phyloP scores from a whole-genome alignment of 2,113 vertebrate species.

The Echinops telfairi region DNA sequence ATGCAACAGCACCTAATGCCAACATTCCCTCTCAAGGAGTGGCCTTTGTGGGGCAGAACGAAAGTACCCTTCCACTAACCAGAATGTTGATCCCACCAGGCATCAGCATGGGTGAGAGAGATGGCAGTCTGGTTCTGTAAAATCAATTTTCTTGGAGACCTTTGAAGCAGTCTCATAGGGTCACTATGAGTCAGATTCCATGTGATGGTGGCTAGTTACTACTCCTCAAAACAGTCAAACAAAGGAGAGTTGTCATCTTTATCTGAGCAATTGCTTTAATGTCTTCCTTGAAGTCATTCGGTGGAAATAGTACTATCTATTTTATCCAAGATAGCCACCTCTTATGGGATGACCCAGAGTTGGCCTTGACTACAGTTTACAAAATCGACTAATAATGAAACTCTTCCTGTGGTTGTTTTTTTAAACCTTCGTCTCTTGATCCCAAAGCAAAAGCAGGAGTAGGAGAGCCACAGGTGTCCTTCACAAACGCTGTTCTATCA shows the following conservation, averaged over 20 bases:
- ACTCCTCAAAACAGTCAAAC: not conserved
- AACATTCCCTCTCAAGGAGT: no score
- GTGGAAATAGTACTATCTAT: not conserved
- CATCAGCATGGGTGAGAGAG: no score
- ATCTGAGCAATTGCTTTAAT: conserved; percentile 19
- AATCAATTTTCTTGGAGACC: no score
- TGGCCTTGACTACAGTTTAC: not conserved
- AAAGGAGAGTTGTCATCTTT: not conserved
- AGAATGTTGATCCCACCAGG: no score
- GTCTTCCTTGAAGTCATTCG: not conserved
- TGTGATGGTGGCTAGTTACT: no score
- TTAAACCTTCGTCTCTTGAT: not conserved
- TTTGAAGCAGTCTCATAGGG: no score
- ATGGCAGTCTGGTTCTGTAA: no score
- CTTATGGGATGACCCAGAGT: not conserved
- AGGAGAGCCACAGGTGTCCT: not conserved
- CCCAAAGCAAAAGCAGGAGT: not conserved
- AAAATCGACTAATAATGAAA: not conserved
- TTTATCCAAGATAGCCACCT: not conserved
- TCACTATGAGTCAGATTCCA: no score
- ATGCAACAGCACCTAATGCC: no score
- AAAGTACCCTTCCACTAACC: no score
- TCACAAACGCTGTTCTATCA: not conserved
- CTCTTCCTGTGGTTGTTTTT: not conserved
- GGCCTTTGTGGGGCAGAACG: no score